A percentile compares a stretch with the other conserved stretches of the same genome.
phyloP scores from a whole-genome alignment of 1,140 invertebrate genomes.

The Atopsyche davidsoni region DNA sequence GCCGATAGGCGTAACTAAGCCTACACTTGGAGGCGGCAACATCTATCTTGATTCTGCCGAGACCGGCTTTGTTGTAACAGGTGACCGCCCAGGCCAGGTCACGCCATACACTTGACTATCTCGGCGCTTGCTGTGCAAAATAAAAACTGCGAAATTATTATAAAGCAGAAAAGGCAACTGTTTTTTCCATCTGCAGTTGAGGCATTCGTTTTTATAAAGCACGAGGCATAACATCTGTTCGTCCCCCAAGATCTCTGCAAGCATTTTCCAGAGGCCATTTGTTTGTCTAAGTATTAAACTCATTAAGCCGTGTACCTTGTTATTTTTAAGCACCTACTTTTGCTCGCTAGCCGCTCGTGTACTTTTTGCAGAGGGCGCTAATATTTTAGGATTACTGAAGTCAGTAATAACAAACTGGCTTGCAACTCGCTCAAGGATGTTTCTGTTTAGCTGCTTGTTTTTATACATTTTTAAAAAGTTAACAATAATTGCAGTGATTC shows the following conservation, averaged over 20 bases:
- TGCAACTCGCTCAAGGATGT: slow-evolving; percentile 10
- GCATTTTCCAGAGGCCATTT: slow-evolving; percentile 18
- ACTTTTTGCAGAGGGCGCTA: slow-evolving; percentile 11
- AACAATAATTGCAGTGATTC: slow-evolving; percentile 6
- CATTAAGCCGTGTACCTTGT: slow-evolving; percentile 14
- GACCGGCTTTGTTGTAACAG: too few relatives aligned
- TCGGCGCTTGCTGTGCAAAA: too few relatives aligned
- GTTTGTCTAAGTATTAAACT: slow-evolving; percentile 16
- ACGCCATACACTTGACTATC: too few relatives aligned
- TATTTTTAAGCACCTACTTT: slow-evolving; percentile 5
- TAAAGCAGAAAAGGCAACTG: too few relatives aligned
- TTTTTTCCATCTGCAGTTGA: too few relatives aligned
- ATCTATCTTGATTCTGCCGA: too few relatives aligned
- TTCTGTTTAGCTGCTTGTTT: slow-evolving; percentile 1
- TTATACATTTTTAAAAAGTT: slow-evolving; percentile 9
- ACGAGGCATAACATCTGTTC: slow-evolving; percentile 14
- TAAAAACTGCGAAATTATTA: too few relatives aligned
- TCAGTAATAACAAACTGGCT: slow-evolving; percentile 7
- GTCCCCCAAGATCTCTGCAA: slow-evolving; percentile 15
- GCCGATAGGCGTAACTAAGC: too few relatives aligned
- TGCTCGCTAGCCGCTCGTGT: slow-evolving; percentile 1
- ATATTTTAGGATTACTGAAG: slow-evolving; percentile 20
- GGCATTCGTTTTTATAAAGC: too few relatives aligned
- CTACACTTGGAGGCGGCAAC: too few relatives aligned
- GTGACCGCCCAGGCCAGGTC: too few relatives aligned